These are phyloP conservation scores for Pseudorhiza aurosa DNA, from an alignment of 30 jellyfish, hydroid and myxozoan genomes.

Conservation along the genomic window DNA sequence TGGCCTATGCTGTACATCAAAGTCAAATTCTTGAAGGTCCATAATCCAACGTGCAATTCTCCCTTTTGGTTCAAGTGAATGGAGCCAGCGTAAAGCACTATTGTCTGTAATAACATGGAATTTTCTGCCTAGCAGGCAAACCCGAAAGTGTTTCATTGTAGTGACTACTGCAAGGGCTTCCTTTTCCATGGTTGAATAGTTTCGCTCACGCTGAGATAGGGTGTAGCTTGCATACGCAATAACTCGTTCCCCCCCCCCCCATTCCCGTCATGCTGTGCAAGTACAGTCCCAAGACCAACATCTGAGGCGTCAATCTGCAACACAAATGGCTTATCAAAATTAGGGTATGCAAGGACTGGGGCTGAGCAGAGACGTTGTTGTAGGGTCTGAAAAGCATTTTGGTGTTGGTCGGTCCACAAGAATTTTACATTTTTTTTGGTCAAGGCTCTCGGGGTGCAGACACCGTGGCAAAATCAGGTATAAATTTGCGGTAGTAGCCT, in stretches of 20 bases:
- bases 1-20: conserved; percentile 43
- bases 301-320: conserved; percentile 47
- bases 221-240: conserved; percentile 51
- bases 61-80: conserved; percentile 64
- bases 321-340: conserved; percentile 33
- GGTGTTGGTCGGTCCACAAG: conserved; percentile 24
- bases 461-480: too few species aligned
- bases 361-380: conserved; percentile 23
- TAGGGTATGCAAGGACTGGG: conserved; percentile 65
- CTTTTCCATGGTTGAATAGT: conserved; percentile 46
- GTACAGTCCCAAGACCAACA: conserved; percentile 53
- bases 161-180: conserved; percentile 56
- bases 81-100: conserved; percentile 53
- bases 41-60: conserved; percentile 68
- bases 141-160: conserved; percentile 44
- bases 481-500: too few species aligned
- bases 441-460: too few species aligned
- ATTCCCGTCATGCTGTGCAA: conserved; percentile 31
- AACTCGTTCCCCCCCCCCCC: conserved; percentile 38
- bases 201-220: conserved; percentile 9
- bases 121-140: conserved; percentile 40
- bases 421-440: conserved; percentile 23
- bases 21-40: conserved; percentile 56
- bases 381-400: conserved; percentile 15
- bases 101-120: conserved; percentile 51